Percentiles rank a stretch among this genome's conserved stretches.
phyloP scores from a whole-genome alignment of 1,140 invertebrate species.

The Bombus pyrosoma region DNA sequence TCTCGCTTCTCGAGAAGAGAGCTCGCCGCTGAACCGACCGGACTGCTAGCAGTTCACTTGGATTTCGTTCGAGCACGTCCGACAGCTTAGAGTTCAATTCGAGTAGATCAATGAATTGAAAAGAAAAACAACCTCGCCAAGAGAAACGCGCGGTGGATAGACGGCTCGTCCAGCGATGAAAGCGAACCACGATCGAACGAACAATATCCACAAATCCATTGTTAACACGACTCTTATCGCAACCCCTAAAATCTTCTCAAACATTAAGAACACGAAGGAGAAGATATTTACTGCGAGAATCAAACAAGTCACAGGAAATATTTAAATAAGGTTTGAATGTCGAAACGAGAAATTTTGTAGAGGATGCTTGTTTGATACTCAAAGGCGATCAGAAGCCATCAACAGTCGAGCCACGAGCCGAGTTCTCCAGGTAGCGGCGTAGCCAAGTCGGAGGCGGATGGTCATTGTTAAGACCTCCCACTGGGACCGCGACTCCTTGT shows the following conservation, averaged over 20 bases:
- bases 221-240: background rate
- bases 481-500: slow-evolving; percentile 73
- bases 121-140: slow-evolving; percentile 6
- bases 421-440: slow-evolving; percentile 66
- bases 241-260: background rate
- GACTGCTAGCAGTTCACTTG: slow-evolving; percentile 57
- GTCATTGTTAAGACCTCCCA: slow-evolving; percentile 75
- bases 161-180: background rate
- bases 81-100: slow-evolving; percentile 59
- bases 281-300: too few relatives aligned
- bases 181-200: background rate
- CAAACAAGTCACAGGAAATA: background rate
- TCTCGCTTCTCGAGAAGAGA: slow-evolving; percentile 64
- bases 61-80: slow-evolving; percentile 55
- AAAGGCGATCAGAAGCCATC: slow-evolving; percentile 52
- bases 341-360: background rate
- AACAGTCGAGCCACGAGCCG: slow-evolving; percentile 58
- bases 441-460: slow-evolving; percentile 70
- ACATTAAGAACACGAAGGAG: background rate
- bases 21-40: slow-evolving; percentile 46
- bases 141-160: background rate
- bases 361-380: slow-evolving; percentile 23
- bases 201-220: background rate
- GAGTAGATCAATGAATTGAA: slow-evolving; percentile 52
- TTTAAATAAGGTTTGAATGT: background rate